These are phyloP conservation scores for Meriones unguiculatus DNA, from an alignment of 2,113 vertebrate species.

Conservation along the genomic window DNA sequence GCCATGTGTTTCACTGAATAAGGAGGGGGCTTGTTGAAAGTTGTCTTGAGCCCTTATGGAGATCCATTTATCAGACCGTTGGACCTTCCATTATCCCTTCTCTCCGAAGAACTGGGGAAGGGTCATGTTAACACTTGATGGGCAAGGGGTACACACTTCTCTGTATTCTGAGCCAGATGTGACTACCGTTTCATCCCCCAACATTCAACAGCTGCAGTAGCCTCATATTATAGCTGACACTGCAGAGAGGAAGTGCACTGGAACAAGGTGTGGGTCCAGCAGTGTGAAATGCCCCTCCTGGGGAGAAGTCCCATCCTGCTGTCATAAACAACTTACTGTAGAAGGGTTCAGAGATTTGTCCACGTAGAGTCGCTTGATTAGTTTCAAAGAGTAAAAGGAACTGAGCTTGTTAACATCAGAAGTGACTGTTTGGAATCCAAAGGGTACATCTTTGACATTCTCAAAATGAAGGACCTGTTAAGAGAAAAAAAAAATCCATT, in stretches of 20 bases:
- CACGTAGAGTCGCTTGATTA: constrained; percentile 88
- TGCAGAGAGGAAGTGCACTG: background rate
- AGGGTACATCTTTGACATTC: constrained; percentile 89
- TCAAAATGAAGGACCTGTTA: constrained; percentile 89
- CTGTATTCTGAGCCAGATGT: background rate
- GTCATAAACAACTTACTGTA: constrained; percentile 83
- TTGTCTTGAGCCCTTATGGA: background rate
- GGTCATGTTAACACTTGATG: background rate
- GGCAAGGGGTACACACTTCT: background rate
- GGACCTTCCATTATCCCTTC: background rate
- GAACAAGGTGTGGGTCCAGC: background rate
- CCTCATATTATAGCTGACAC: background rate
- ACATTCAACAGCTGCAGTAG: background rate
- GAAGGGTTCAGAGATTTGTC: constrained; percentile 88
- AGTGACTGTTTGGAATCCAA: constrained; percentile 90
- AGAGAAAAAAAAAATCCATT: constrained; percentile 36
- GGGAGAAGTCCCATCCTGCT: background rate
- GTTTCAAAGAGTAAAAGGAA: constrained; percentile 88
- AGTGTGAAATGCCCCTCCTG: background rate
- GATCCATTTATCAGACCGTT: background rate
- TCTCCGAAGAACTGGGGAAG: background rate
- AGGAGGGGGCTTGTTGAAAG: background rate
- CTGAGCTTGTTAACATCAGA: constrained; percentile 89
- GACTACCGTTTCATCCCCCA: background rate
- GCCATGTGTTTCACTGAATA: rapidly evolving